phyloP scores from a whole-genome alignment of 2,888 invertebrate species.

The Thelaira solivaga region DNA sequence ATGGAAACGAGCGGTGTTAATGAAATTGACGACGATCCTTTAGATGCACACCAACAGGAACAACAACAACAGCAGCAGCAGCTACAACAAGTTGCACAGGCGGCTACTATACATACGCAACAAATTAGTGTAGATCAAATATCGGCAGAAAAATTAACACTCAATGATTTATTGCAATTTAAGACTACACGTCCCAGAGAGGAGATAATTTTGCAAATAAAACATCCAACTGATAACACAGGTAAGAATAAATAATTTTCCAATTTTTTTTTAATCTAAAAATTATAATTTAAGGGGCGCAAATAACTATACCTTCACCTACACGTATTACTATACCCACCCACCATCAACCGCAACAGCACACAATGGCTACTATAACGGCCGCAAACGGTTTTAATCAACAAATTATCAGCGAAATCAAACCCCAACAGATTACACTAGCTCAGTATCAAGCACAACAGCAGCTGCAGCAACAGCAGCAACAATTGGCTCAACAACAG shows the following conservation, averaged over 20 bases:
- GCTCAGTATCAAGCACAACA: slow-evolving; percentile 75
- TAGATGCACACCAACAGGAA: slow-evolving; percentile 64
- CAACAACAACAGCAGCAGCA: slow-evolving; percentile 68
- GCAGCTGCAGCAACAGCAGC: slow-evolving; percentile 69
- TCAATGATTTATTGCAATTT: slow-evolving; percentile 75
- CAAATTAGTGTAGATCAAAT: slow-evolving; percentile 74
- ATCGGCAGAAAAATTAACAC: slow-evolving; percentile 74
- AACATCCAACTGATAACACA: slow-evolving; percentile 72
- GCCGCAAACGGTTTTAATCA: slow-evolving; percentile 74
- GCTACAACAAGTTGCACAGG: slow-evolving; percentile 66
- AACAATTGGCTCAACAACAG: slow-evolving; percentile 65
- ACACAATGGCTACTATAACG: slow-evolving; percentile 73
- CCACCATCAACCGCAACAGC: slow-evolving; percentile 68
- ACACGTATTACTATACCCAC: slow-evolving; percentile 68
- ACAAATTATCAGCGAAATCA: slow-evolving; percentile 74
- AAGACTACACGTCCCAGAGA: slow-evolving; percentile 73
- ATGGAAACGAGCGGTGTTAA: slow-evolving; percentile 69
- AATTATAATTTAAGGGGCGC: slow-evolving; percentile 66
- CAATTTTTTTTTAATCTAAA: too few relatives aligned
- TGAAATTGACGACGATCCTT: slow-evolving; percentile 62
- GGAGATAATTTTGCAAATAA: slow-evolving; percentile 74
- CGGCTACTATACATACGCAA: slow-evolving; percentile 69
- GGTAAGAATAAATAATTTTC: slow-evolving; percentile 57
- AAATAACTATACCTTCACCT: slow-evolving; percentile 73
- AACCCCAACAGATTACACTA: slow-evolving; percentile 73